Base-by-base conservation (phyloP, 2,888 invertebrate species). In the Lydus trimaculatus region DNA sequence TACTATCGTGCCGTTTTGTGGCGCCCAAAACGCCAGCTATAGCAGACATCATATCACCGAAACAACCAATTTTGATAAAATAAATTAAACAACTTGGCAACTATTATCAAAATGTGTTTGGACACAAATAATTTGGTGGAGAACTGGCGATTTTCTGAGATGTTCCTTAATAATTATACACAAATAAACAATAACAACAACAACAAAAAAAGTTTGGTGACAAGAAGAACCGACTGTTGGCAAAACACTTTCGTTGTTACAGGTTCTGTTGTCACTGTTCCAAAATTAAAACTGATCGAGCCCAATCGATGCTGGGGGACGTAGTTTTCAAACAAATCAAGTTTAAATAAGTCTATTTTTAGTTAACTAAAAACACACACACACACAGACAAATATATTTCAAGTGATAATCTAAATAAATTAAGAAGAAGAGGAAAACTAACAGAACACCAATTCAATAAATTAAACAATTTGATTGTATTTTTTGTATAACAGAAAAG, bases 1-100 rank as follows among this genome's bases (percentile, higher is more conserved):
- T 82, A 84, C 83, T 81, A 64, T 84, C 83, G 73, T 83, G 79
- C 43, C 82, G 76, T 73, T 84, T 84, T 43, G 79, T 76, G 67
- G 78, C 79, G 31, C 83, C 82, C 64, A 84, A 75, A 43, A 81
- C 79, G 48, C 83, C 83, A 75, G 81, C 83, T 61, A 84, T 76
- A 72, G 84, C 83, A 71, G 85, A 84, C 84, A 84, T 84, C 43
- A 78, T 76, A 69, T 79, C 81, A 61, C 76, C 76, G 66, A 84
- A 83, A 76, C 84, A 84, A 79, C 84, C 85, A 84, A 85, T 85
- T 83, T 81, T 84, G 80, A 76, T 75, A 67, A 63, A 63, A 61
- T 17, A 63, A 56, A 63, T 61, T 15, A 23, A 25, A n/a, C 64
- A n/a, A 63, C 63, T 66, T 63, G 66, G 66, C 63, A 58, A 63